Evolutionary conservation across 2,113 vertebrate genomes (phyloP).

Genomic region (Melanerpes formicivorus): DNA sequence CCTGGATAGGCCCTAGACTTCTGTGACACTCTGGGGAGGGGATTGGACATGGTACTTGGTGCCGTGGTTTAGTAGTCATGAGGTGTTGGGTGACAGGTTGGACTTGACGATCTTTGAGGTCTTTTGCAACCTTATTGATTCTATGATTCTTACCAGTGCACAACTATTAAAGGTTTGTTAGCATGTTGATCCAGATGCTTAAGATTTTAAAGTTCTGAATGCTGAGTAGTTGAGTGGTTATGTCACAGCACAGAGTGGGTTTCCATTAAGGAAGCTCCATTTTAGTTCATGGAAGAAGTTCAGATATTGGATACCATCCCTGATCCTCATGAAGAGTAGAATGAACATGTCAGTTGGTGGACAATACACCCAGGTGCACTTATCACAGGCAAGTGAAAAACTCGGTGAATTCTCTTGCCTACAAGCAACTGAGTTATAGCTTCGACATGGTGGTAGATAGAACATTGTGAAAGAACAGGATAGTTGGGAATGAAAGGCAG

Average conservation of each 20-base stretch:
- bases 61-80: too few relatives aligned
- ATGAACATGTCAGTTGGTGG: not conserved
- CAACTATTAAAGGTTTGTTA: not conserved
- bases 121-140: too few relatives aligned
- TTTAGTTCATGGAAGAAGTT: not conserved
- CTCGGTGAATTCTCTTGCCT: not conserved
- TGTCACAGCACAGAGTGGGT: fast-evolving
- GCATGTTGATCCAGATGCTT: not conserved
- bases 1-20: not conserved
- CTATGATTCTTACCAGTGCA: not conserved
- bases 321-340: not conserved
- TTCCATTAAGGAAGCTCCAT: not conserved
- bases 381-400: not conserved
- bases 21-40: not conserved
- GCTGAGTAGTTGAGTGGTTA: not conserved
- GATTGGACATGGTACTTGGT: too few relatives aligned
- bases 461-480: not conserved
- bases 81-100: too few relatives aligned
- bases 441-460: not conserved
- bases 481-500: not conserved
- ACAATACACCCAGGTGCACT: not conserved
- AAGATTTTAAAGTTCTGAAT: not conserved
- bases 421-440: not conserved
- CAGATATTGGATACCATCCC: not conserved
- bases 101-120: too few relatives aligned